These are phyloP conservation scores for Anabacerthia variegaticeps DNA, from an alignment of 2,797 vertebrate species.

Conservation along the genomic window DNA sequence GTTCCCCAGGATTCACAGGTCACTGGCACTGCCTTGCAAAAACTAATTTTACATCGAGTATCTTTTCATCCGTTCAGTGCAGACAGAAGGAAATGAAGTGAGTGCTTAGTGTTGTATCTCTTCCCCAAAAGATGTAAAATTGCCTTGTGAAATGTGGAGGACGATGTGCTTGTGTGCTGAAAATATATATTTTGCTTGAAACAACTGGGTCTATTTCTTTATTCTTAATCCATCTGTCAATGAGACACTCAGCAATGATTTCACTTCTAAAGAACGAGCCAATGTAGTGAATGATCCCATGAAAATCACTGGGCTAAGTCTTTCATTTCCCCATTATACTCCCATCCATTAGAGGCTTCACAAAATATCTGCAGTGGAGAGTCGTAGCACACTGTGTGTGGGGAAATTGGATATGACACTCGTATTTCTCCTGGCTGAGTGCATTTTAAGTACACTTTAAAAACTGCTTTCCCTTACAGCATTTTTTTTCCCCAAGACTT, in stretches of 20 bases:
- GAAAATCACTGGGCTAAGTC: conserved; percentile 44
- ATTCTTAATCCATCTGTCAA: conserved; percentile 12
- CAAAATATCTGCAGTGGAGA: background rate
- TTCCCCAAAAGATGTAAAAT: background rate
- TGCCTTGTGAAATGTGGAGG: background rate
- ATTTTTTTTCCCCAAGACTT: background rate
- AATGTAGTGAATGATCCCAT: conserved; percentile 5
- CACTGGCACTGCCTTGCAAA: background rate
- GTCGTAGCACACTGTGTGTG: background rate
- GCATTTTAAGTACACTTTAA: conserved; percentile 32
- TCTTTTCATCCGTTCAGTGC: background rate
- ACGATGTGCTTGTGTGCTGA: background rate
- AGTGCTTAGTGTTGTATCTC: background rate
- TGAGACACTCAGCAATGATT: conserved; percentile 14
- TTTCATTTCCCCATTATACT: conserved; percentile 48
- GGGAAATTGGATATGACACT: conserved; percentile 46
- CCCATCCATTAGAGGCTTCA: conserved; percentile 37
- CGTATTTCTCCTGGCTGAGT: conserved; percentile 50
- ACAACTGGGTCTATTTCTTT: conserved; percentile 1
- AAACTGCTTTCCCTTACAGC: conserved; percentile 7
- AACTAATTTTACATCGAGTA: background rate
- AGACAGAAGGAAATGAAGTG: conserved; percentile 14
- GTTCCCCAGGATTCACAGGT: conserved; percentile 15
- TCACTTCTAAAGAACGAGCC: background rate
- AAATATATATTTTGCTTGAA: conserved; percentile 25